phyloP scores from a whole-genome alignment of 2,888 invertebrate species.

The Tiliacea aurago region DNA sequence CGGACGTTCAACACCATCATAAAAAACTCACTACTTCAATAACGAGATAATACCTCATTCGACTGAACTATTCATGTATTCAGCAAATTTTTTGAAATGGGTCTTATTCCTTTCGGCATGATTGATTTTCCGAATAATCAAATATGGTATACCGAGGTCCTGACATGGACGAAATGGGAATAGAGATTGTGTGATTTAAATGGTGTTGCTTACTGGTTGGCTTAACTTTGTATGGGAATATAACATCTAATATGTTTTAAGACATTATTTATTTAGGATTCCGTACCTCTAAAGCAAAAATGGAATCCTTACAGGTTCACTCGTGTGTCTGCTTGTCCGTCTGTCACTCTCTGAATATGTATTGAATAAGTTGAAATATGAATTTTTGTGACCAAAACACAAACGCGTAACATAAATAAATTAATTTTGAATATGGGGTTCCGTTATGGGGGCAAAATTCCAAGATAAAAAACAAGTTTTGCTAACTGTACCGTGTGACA shows the following conservation, averaged over 20 bases:
- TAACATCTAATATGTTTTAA: not conserved
- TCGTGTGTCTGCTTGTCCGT: too few relatives aligned
- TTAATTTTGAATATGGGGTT: too few relatives aligned
- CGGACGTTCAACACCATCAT: not conserved
- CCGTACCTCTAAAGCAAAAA: too few relatives aligned
- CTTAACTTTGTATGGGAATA: not conserved
- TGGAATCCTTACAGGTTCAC: too few relatives aligned
- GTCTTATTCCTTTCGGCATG: conserved; percentile 50
- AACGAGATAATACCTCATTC: conserved; percentile 31
- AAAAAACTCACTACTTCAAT: conserved; percentile 15
- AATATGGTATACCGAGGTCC: conserved; percentile 32
- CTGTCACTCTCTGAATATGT: too few relatives aligned
- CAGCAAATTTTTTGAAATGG: conserved; percentile 59
- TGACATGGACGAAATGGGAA: conserved; percentile 14
- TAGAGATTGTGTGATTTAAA: conserved; percentile 9
- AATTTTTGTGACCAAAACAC: too few relatives aligned
- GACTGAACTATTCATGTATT: conserved; percentile 49
- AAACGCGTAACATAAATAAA: too few relatives aligned
- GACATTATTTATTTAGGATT: too few relatives aligned
- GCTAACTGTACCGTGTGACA: too few relatives aligned
- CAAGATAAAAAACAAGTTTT: too few relatives aligned
- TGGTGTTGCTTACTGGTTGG: not conserved
- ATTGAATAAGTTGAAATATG: too few relatives aligned
- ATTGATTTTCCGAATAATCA: conserved; percentile 43
- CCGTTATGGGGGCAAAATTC: too few relatives aligned